phyloP scores from a whole-genome alignment of 2,113 vertebrate species.

The Thamnaconus septentrionalis region DNA sequence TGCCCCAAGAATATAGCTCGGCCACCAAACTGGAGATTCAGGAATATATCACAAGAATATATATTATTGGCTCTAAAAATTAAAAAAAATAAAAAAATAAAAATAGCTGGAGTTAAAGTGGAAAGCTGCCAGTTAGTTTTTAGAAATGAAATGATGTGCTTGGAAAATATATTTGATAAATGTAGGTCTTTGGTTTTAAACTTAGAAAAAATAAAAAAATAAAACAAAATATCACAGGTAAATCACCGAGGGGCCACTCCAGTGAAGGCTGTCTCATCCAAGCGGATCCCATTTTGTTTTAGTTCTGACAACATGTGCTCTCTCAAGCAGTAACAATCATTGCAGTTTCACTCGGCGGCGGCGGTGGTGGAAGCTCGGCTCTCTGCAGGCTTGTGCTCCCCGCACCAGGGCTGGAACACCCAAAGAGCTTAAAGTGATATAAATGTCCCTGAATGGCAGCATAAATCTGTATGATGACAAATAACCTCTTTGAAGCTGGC shows the following conservation, averaged over 20 bases:
- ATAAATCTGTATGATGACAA: conserved; percentile 78
- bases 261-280: conserved; percentile 34
- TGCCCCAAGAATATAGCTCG: conserved; percentile 8
- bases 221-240: too few relatives aligned
- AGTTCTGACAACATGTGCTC: conserved; percentile 36
- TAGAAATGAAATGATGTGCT: neutral
- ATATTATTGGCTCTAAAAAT: neutral
- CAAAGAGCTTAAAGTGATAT: conserved; percentile 76
- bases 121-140: neutral
- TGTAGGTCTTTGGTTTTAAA: too few relatives aligned
- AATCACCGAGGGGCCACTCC: neutral
- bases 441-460: conserved; percentile 77
- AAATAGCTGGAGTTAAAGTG: too few relatives aligned
- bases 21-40: neutral
- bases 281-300: conserved; percentile 50
- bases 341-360: conserved; percentile 36
- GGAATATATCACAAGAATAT: neutral
- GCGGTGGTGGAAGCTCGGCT: conserved; percentile 30
- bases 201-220: too few relatives aligned
- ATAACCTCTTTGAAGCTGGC: conserved; percentile 74
- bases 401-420: conserved; percentile 54
- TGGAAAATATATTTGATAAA: too few relatives aligned
- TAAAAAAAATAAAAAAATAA: too few relatives aligned
- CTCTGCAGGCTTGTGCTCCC: conserved; percentile 58
- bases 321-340: conserved; percentile 54